Evolutionary conservation across 92 coral and sea anemone species (phyloP).

Genomic region (Palythoa heliodiscus): DNA sequence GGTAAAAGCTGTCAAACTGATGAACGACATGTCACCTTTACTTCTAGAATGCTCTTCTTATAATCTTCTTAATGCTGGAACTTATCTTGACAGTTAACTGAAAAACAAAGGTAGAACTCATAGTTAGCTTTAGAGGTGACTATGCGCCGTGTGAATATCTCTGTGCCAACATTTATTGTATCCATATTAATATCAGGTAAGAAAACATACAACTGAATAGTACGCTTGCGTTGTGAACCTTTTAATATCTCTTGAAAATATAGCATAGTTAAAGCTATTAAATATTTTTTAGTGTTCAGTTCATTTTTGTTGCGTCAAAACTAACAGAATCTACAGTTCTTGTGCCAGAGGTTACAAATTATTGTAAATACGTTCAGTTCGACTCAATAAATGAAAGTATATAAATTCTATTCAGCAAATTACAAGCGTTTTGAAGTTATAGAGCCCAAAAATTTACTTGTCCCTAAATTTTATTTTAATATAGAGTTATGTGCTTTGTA

Average conservation of each 20-base stretch:
- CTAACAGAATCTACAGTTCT: not conserved
- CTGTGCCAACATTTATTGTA: not conserved
- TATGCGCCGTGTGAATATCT: not conserved
- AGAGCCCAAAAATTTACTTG: not conserved
- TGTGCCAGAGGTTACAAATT: not conserved
- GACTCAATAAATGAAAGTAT: not conserved
- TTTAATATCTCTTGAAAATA: not conserved
- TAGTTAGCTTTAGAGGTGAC: not conserved
- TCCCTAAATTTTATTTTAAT: not conserved
- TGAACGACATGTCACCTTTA: not conserved
- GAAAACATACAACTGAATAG: slow-evolving; percentile 1
- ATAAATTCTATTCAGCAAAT: not conserved
- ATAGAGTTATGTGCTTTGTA: not conserved
- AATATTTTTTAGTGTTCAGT: not conserved
- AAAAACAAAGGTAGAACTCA: not conserved
- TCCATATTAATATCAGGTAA: slow-evolving; percentile 21
- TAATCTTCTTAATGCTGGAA: slow-evolving; percentile 3
- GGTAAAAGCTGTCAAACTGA: slow-evolving; percentile 20
- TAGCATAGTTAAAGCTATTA: not conserved
- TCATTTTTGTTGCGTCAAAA: not conserved
- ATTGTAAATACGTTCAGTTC: not conserved
- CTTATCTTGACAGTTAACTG: not conserved
- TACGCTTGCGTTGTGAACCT: not conserved
- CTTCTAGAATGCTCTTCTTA: not conserved
- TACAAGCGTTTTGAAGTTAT: not conserved